Base-by-base conservation (phyloP, 2,888 invertebrate genomes). In the Xestobium rufovillosum region DNA sequence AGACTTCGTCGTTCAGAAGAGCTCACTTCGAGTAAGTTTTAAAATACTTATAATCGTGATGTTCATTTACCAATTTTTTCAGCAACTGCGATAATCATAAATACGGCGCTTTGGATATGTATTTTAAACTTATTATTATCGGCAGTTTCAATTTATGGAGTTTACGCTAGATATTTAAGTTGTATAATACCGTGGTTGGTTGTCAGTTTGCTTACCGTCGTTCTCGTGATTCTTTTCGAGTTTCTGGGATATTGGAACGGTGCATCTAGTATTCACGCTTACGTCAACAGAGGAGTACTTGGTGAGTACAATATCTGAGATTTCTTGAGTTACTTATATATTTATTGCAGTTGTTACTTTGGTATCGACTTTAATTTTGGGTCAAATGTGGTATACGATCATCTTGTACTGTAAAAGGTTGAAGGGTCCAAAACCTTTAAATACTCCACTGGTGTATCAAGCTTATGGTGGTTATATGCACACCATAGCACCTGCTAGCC, bases 401-500 rank as follows among this genome's bases (percentile, higher is more conserved):
- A 36, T 51, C 4, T 28, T 49, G 28, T 52, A 52, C 35, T 51
- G 51, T 34, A 42, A 47, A 11, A 44, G 41, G 14, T 32, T 51
- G 16, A 45, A 44, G n/a, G 36, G 48, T 23, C 48, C 45, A 31
- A 44, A 41, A 23, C 42, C 47, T 13, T 37, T 39, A 6, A 38
- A 44, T 17, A 43, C 48, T 10, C 47, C 50, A 11, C 48, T 48
- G 6, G 45, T 50, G 3, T 44, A 52, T 3, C 49, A 55, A 35
- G 53, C 55, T 15, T 53, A 56, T 33, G 55, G 55, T 15, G 56
- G 56, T n/a, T 54, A 52, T 31, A 51, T 51, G 26, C 56, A 56
- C 36, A 53, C 49, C 34, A 40, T 43, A n/a, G n/a, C n/a, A n/a
- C n/a, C n/a, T n/a, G n/a, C n/a, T n/a, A n/a, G n/a, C n/a, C n/a